Conservation (phyloP, 1,140 invertebrate species). For the Druon quercuslanigerum region DNA sequence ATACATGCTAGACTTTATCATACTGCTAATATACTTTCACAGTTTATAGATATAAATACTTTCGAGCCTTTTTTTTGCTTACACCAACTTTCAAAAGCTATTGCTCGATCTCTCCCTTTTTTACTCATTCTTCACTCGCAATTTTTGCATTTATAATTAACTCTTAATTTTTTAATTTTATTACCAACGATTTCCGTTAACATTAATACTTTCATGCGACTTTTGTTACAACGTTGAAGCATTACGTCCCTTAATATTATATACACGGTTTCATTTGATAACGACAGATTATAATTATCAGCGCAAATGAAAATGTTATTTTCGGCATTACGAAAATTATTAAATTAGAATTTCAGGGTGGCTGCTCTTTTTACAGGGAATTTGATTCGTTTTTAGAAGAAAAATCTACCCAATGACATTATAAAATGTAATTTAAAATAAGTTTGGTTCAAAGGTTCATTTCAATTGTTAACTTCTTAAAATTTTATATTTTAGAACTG, state of each 20-base stretch:
- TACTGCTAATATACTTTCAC: constrained; percentile 68
- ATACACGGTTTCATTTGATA: constrained; percentile 8
- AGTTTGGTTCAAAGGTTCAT: no score
- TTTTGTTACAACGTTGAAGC: constrained; percentile 2
- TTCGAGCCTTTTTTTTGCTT: constrained; percentile 49
- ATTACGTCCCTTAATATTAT: constrained; percentile 19
- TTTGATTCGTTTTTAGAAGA: no score
- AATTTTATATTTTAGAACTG: no score
- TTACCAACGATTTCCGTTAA: constrained; percentile 5
- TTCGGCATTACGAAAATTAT: background rate
- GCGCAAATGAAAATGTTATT: background rate
- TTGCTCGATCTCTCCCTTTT: constrained; percentile 58
- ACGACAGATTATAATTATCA: background rate
- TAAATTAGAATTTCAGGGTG: background rate
- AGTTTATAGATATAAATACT: constrained; percentile 55
- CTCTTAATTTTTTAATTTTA: constrained; percentile 1
- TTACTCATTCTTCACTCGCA: background rate
- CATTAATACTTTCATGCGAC: constrained; percentile 27
- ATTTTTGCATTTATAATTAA: background rate
- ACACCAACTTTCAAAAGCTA: constrained; percentile 65
- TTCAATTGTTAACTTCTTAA: no score
- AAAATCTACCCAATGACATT: no score
- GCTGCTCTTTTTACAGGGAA: no score
- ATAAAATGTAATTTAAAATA: no score
- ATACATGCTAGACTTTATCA: constrained; percentile 65